Conservation (phyloP, 2,888 invertebrate genomes). For the Boloria selene region DNA sequence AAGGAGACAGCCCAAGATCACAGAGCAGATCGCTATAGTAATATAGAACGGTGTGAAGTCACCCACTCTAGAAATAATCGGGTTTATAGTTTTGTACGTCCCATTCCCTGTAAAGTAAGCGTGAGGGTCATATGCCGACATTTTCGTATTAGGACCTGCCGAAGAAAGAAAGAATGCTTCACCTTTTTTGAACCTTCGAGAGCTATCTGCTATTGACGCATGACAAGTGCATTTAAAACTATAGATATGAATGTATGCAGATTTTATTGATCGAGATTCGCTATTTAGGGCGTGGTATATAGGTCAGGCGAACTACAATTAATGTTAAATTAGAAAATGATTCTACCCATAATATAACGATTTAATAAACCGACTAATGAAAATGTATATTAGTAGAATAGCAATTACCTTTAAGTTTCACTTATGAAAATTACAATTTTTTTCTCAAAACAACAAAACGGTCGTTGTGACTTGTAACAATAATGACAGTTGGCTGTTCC, state of each 20-base stretch:
- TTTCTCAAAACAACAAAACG: constrained; percentile 2
- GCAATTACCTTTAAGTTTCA: not conserved
- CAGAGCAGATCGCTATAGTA: constrained; percentile 88
- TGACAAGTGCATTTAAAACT: not conserved
- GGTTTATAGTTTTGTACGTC: constrained; percentile 66
- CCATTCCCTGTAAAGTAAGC: constrained; percentile 73
- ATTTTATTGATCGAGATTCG: not conserved
- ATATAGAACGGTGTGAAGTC: constrained; percentile 94
- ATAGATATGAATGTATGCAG: not conserved
- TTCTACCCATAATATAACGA: not conserved
- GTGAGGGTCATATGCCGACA: constrained; percentile 71
- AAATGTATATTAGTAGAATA: too few relatives aligned
- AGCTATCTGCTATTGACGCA: constrained; percentile 1
- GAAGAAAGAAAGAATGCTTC: constrained; percentile 60
- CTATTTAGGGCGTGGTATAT: constrained; percentile 38
- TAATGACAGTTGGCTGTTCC: constrained; percentile 17
- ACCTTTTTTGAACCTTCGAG: constrained; percentile 30
- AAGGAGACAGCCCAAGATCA: constrained; percentile 86
- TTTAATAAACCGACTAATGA: not conserved
- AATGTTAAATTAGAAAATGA: not conserved
- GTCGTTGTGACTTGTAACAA: constrained; percentile 7
- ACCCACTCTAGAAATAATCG: constrained; percentile 72
- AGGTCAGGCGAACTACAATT: not conserved
- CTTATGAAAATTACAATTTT: not conserved
- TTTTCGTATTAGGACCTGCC: constrained; percentile 66